Percentiles rank a stretch among this genome's conserved stretches.
Conservation (phyloP, 2,888 invertebrate species). For the Achlya flavicornis region DNA sequence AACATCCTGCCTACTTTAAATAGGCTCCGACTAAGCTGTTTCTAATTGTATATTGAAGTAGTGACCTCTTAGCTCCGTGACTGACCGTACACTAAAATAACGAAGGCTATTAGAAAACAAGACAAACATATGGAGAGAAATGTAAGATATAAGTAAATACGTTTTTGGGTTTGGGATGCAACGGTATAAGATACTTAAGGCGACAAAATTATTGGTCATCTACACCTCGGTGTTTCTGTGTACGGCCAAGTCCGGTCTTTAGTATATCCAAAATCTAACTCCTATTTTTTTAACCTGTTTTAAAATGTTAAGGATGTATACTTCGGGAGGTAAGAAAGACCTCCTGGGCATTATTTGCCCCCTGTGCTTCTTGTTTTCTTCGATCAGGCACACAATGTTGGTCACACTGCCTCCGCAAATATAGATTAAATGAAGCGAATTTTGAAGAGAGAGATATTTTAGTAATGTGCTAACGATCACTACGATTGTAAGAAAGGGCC, state of each 20-base stretch:
- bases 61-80: constrained; percentile 50
- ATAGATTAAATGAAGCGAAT: constrained; percentile 45
- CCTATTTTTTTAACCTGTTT: constrained; percentile 84
- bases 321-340: constrained; percentile 57
- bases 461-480: constrained; percentile 32
- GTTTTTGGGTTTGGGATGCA: neutral
- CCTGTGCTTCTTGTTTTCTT: constrained; percentile 82
- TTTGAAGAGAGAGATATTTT: constrained; percentile 58
- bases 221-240: constrained; percentile 20
- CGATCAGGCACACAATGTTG: constrained; percentile 54
- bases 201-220: no score
- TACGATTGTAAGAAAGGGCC: constrained; percentile 45
- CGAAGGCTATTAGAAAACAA: neutral
- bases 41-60: constrained; percentile 57
- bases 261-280: constrained; percentile 81
- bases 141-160: neutral
- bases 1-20: constrained; percentile 14
- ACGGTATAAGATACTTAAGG: no score
- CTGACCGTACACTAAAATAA: constrained; percentile 35
- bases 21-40: constrained; percentile 7
- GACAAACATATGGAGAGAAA: neutral
- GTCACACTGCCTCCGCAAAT: constrained; percentile 55
- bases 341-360: constrained; percentile 68
- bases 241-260: constrained; percentile 50
- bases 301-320: constrained; percentile 79